phyloP scores from a whole-genome alignment of 1,140 invertebrate genomes.

The Portunus trituberculatus region DNA sequence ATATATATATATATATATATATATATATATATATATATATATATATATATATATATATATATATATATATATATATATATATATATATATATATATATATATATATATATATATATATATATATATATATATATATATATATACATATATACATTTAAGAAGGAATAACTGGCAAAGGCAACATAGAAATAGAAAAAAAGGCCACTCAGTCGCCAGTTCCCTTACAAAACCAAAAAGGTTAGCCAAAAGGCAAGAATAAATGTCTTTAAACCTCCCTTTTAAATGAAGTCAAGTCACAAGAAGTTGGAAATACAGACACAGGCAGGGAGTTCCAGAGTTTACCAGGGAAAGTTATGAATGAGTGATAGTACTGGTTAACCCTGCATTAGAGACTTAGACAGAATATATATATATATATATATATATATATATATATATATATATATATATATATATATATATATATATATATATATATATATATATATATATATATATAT shows the following conservation, averaged over 20 bases:
- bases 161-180: no score
- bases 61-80: conserved; percentile 16
- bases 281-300: no score
- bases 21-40: conserved; percentile 27
- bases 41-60: conserved; percentile 37
- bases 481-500: conserved; percentile 57
- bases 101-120: conserved; percentile 51
- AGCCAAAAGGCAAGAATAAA: no score
- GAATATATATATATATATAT: conserved; percentile 12
- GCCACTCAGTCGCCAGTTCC: background rate
- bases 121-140: conserved; percentile 34
- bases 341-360: no score
- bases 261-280: no score
- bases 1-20: conserved; percentile 42
- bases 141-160: background rate
- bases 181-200: no score
- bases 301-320: no score
- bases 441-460: conserved; percentile 48
- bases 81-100: conserved; percentile 47
- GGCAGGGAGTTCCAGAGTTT: no score
- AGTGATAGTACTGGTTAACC: background rate
- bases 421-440: conserved; percentile 35
- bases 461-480: conserved; percentile 44
- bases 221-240: no score
- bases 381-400: no score